Evolutionary conservation across 2,888 invertebrate species (phyloP).

Genomic region (Ctenicera cuprea): DNA sequence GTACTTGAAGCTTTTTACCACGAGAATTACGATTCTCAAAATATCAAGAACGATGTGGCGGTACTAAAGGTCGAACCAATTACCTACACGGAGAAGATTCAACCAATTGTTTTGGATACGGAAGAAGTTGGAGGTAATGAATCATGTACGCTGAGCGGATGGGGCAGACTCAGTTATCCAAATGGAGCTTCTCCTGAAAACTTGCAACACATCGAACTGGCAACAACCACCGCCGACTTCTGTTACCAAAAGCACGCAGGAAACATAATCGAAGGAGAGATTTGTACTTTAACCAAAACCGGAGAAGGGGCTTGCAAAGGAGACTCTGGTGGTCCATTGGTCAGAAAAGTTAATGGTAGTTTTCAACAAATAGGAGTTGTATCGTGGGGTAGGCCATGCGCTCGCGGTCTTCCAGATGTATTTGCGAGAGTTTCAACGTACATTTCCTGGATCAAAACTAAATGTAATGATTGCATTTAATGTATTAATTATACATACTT

Average conservation of each 20-base stretch:
- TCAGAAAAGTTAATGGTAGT: constrained; percentile 56
- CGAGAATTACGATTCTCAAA: not conserved
- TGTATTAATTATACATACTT: no score
- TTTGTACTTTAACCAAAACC: constrained; percentile 75
- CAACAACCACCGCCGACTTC: constrained; percentile 72
- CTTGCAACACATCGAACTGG: constrained; percentile 75
- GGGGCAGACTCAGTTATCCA: constrained; percentile 57
- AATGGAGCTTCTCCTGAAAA: constrained; percentile 72
- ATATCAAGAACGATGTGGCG: constrained; percentile 69
- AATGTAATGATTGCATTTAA: not conserved
- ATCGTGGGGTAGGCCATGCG: constrained; percentile 76
- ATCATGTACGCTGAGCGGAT: constrained; percentile 57
- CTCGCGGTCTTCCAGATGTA: constrained; percentile 70
- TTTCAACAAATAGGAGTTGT: constrained; percentile 71
- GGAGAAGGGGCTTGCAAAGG: constrained; percentile 74
- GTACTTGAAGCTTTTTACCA: not conserved
- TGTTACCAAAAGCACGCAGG: constrained; percentile 72
- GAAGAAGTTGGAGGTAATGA: constrained; percentile 69
- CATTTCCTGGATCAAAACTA: constrained; percentile 66
- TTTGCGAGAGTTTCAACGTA: constrained; percentile 70
- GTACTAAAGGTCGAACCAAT: constrained; percentile 71
- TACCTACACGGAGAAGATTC: constrained; percentile 66
- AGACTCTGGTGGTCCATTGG: constrained; percentile 75
- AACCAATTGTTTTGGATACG: constrained; percentile 69
- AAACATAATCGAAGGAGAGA: constrained; percentile 55